These are phyloP conservation scores for Entomobrya multifasciata DNA, from an alignment of 2,888 invertebrate species.

Conservation along the genomic window DNA sequence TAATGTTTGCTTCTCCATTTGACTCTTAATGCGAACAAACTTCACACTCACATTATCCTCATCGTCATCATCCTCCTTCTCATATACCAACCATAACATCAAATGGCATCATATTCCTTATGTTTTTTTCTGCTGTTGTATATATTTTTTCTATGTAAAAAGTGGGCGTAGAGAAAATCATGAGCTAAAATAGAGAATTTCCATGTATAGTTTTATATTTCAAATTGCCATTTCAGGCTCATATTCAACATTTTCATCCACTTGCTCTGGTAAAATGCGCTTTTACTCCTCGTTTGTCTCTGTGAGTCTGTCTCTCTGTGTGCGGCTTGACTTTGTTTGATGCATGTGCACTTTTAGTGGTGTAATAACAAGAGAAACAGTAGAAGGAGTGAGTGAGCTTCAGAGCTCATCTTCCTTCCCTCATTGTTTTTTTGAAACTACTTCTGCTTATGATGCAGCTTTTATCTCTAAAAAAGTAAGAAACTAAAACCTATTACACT, in stretches of 20 bases:
- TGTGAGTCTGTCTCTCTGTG: no score
- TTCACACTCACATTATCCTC: not conserved
- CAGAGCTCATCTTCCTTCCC: slow-evolving; percentile 20
- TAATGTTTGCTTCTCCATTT: slow-evolving; percentile 38
- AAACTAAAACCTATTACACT: slow-evolving; percentile 56
- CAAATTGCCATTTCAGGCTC: slow-evolving; percentile 10
- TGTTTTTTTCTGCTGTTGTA: not conserved
- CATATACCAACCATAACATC: no score
- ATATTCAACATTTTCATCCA: not conserved
- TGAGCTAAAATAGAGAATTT: not conserved
- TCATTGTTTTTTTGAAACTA: no score
- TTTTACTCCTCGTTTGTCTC: no score
- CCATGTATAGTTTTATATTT: not conserved
- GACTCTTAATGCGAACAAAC: slow-evolving; percentile 19
- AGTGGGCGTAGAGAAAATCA: slow-evolving; percentile 33
- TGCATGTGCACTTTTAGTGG: not conserved
- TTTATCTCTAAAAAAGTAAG: slow-evolving; percentile 38
- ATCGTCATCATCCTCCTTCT: no score
- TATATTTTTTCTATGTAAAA: slow-evolving; percentile 10
- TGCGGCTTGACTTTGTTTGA: not conserved
- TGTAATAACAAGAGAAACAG: not conserved
- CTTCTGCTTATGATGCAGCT: slow-evolving; percentile 3
- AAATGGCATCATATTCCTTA: slow-evolving; percentile 33
- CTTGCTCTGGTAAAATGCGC: not conserved
- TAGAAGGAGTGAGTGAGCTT: no score